These are phyloP conservation scores for Saxicola maurus DNA, from an alignment of 2,797 vertebrate species.

Conservation along the genomic window DNA sequence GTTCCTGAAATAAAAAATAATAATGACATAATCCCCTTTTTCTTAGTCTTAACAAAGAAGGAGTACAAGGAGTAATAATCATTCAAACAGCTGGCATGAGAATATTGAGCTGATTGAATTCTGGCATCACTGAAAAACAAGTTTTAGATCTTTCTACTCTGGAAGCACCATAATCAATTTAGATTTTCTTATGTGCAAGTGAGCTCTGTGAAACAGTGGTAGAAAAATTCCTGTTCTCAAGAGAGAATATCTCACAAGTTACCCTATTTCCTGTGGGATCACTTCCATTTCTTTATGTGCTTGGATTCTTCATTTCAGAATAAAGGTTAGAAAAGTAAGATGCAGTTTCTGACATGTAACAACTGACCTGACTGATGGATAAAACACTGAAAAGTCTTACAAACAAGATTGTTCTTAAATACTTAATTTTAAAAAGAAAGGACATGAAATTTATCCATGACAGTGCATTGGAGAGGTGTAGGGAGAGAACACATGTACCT, in stretches of 20 bases:
- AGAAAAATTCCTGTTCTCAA: background rate
- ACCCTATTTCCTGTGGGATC: background rate
- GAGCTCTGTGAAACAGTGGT: background rate
- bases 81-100: background rate
- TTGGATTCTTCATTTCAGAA: background rate
- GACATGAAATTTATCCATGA: background rate
- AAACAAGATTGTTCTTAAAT: background rate
- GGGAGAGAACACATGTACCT: background rate
- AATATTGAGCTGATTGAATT: background rate
- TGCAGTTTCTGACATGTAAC: background rate
- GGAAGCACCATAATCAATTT: background rate
- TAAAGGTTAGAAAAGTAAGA: background rate
- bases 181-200: background rate
- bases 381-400: background rate
- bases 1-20: background rate
- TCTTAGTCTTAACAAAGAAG: background rate
- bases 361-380: background rate
- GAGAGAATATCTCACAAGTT: background rate
- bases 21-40: background rate
- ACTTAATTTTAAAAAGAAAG: background rate
- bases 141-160: background rate
- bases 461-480: background rate
- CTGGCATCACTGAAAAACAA: background rate
- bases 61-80: background rate
- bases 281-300: background rate